These are phyloP conservation scores for Armadillidium nasatum DNA, from an alignment of 1,140 invertebrate genomes.

Conservation along the genomic window DNA sequence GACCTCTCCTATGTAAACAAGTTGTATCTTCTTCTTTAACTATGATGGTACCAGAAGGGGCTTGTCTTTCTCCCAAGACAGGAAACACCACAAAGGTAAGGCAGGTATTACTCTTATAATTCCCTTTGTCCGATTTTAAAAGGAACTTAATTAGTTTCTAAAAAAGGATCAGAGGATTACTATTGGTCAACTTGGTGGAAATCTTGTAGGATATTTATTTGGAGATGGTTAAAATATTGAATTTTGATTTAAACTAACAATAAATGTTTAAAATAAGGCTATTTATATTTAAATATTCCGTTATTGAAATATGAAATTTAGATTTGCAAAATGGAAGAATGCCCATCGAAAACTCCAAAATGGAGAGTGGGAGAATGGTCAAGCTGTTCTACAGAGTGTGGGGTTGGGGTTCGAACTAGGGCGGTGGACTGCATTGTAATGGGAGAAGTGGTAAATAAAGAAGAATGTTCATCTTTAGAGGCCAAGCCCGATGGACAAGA, in stretches of 20 bases:
- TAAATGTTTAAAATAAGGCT: too few relatives aligned
- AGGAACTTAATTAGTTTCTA: too few relatives aligned
- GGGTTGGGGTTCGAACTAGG: conserved; percentile 60
- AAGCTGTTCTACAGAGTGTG: conserved; percentile 56
- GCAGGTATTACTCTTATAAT: neutral
- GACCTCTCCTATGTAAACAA: conserved; percentile 55
- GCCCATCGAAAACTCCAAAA: conserved; percentile 46
- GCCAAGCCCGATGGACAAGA: conserved; percentile 48
- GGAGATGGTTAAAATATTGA: too few relatives aligned
- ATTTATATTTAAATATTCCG: too few relatives aligned
- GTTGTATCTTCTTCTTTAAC: conserved; percentile 54
- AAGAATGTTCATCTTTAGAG: conserved; percentile 46
- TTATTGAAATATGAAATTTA: neutral
- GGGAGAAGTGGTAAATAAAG: conserved; percentile 41
- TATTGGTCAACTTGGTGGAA: too few relatives aligned
- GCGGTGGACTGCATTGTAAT: conserved; percentile 56
- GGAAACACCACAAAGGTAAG: conserved; percentile 34
- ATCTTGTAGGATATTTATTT: too few relatives aligned
- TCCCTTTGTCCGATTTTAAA: neutral
- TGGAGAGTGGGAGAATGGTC: conserved; percentile 34
- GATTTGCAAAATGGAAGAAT: conserved; percentile 50
- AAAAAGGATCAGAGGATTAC: too few relatives aligned
- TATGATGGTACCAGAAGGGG: conserved; percentile 52
- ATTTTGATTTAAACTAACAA: too few relatives aligned
- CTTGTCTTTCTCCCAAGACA: conserved; percentile 40